Evolutionary conservation across 1,140 invertebrate species (phyloP).

Genomic region (Drosophila subobscura): DNA sequence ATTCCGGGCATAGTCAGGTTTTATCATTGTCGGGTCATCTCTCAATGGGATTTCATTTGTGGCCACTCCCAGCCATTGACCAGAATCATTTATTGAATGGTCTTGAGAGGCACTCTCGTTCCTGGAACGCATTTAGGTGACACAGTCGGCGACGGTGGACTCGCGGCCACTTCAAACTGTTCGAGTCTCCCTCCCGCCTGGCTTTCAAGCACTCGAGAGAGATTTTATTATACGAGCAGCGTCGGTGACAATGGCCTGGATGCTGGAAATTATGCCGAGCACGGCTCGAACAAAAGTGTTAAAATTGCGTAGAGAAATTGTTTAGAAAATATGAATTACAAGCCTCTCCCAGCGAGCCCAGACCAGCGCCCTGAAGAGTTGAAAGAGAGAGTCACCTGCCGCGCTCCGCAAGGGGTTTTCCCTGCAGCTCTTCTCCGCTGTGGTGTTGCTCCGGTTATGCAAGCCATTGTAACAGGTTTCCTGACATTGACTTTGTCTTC

Average conservation of each 20-base stretch:
- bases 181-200: slow-evolving; percentile 46
- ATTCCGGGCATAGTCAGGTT: slow-evolving; percentile 21
- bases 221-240: slow-evolving; percentile 28
- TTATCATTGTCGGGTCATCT: slow-evolving; percentile 35
- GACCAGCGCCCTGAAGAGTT: slow-evolving; percentile 45
- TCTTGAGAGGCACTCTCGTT: slow-evolving; percentile 13
- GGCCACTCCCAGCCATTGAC: slow-evolving; percentile 50
- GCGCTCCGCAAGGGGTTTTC: slow-evolving; percentile 41
- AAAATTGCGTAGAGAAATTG: slow-evolving; percentile 64
- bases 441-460: slow-evolving; percentile 13
- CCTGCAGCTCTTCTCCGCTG: too few relatives aligned
- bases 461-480: slow-evolving; percentile 49
- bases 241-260: slow-evolving; percentile 22
- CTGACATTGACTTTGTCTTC: neutral
- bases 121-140: slow-evolving; percentile 53
- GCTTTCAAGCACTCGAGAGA: slow-evolving; percentile 38
- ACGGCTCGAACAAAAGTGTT: slow-evolving; percentile 51
- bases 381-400: slow-evolving; percentile 27
- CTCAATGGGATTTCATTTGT: slow-evolving; percentile 49
- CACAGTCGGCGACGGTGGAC: slow-evolving; percentile 19
- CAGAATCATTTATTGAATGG: slow-evolving; percentile 52
- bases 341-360: slow-evolving; percentile 4
- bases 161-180: slow-evolving; percentile 60
- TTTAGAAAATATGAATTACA: slow-evolving; percentile 66
- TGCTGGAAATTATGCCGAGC: slow-evolving; percentile 41